A percentile compares a stretch with the other conserved stretches of the same genome.
Evolutionary conservation across 2,113 vertebrate genomes (phyloP).

Genomic region (Kryptolebias marmoratus): DNA sequence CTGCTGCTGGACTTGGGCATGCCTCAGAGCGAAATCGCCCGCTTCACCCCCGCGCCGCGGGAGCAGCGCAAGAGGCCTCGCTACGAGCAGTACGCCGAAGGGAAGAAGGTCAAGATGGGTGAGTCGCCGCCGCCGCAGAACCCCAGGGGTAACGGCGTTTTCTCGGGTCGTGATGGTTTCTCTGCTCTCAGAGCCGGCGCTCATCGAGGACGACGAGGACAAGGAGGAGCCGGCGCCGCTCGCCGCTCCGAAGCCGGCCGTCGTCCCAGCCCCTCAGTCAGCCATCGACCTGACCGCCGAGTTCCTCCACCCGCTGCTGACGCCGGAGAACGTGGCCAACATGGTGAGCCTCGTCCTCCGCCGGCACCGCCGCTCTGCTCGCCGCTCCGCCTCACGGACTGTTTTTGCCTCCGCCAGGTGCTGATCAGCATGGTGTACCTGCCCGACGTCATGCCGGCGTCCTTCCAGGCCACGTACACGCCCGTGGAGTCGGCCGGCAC

Average conservation of each 20-base stretch:
- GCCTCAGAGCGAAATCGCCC: slow-evolving; percentile 88
- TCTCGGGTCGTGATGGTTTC: neutral
- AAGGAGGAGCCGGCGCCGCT: slow-evolving; percentile 85
- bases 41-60: slow-evolving; percentile 83
- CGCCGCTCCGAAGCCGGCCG: slow-evolving; percentile 73
- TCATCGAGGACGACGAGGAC: slow-evolving; percentile 93
- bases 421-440: slow-evolving; percentile 98
- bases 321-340: slow-evolving; percentile 90
- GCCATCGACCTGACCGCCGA: slow-evolving; percentile 92
- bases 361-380: neutral
- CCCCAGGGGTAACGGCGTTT: too few species aligned
- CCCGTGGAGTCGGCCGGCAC: slow-evolving; percentile 96
- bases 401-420: slow-evolving; percentile 77
- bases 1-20: slow-evolving; percentile 93
- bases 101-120: slow-evolving; percentile 94
- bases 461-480: slow-evolving; percentile 96
- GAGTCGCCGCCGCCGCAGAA: slow-evolving; percentile 41
- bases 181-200: slow-evolving; percentile 78
- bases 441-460: slow-evolving; percentile 95
- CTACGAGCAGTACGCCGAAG: slow-evolving; percentile 83
- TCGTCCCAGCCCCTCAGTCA: slow-evolving; percentile 80
- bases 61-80: slow-evolving; percentile 87
- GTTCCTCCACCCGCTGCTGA: slow-evolving; percentile 88
- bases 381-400: neutral
- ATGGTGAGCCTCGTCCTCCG: slow-evolving; percentile 76